Percentiles rank a stretch among this genome's conserved stretches.
These are phyloP conservation scores for Trichopoda pennipes DNA, from an alignment of 2,888 invertebrate species.

Conservation along the genomic window DNA sequence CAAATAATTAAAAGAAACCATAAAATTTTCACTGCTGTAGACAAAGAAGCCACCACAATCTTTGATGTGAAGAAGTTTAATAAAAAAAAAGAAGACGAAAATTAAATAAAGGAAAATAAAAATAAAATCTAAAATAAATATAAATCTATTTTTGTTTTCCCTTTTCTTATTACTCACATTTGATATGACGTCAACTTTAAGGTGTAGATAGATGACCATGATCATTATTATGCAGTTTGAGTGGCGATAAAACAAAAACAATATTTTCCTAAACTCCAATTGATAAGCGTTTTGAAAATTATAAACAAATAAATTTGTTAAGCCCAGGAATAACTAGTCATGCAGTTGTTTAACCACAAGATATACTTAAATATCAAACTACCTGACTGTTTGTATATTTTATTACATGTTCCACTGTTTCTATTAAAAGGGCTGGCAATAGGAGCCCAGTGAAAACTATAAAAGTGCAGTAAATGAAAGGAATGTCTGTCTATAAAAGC, in stretches of 20 bases:
- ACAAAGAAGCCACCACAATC: slow-evolving; percentile 3
- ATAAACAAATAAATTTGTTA: slow-evolving; percentile 54
- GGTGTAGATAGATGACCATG: slow-evolving; percentile 35
- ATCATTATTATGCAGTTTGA: slow-evolving; percentile 32
- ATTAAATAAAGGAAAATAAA: slow-evolving; percentile 21
- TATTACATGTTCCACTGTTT: not conserved
- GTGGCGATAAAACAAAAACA: slow-evolving; percentile 3
- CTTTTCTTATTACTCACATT: not conserved
- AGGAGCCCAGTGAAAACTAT: not conserved
- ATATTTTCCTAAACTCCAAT: slow-evolving; percentile 45
- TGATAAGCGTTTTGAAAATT: slow-evolving; percentile 63
- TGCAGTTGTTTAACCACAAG: slow-evolving; percentile 40
- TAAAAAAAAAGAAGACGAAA: slow-evolving; percentile 2
- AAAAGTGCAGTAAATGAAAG: not conserved
- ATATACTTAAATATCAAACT: slow-evolving; percentile 15
- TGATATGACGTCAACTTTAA: slow-evolving; percentile 11
- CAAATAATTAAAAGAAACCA: slow-evolving; percentile 12
- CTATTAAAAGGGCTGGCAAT: not conserved
- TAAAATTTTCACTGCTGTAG: not conserved
- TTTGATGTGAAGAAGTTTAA: slow-evolving; percentile 30
- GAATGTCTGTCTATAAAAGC: slow-evolving; percentile 23
- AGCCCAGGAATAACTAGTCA: slow-evolving; percentile 54
- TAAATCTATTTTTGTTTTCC: not conserved
- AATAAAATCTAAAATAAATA: slow-evolving; percentile 37
- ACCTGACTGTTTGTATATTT: not conserved